Evolutionary conservation across 2,888 invertebrate species (phyloP).

Genomic region (Branchellion lobata): DNA sequence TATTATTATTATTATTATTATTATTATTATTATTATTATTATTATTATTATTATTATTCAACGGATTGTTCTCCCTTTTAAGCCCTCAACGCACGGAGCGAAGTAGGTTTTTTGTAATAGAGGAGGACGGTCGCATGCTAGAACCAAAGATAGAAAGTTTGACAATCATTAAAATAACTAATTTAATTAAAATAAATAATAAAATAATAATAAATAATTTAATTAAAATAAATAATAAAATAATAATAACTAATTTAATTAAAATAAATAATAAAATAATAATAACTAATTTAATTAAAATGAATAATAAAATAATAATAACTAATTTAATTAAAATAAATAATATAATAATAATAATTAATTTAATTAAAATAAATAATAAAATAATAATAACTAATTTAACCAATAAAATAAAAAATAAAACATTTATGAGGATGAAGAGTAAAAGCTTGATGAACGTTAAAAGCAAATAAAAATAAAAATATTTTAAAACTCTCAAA

Average conservation of each 20-base stretch:
- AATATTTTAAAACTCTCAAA: neutral
- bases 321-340: neutral
- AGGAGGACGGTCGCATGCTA: too few relatives aligned
- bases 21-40: slow-evolving; percentile 23
- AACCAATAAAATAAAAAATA: neutral
- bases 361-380: neutral
- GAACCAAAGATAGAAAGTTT: too few relatives aligned
- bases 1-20: neutral
- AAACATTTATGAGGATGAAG: too few relatives aligned
- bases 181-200: neutral
- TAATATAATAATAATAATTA: neutral
- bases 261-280: neutral
- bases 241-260: neutral
- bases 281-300: neutral
- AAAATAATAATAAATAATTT: neutral
- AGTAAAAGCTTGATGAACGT: too few relatives aligned
- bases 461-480: too few relatives aligned
- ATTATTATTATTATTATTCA: neutral
- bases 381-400: neutral
- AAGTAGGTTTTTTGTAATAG: too few relatives aligned
- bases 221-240: neutral
- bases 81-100: too few relatives aligned
- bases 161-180: too few relatives aligned
- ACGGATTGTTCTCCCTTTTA: too few relatives aligned
- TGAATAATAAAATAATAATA: neutral